Conservation (phyloP, 2,888 invertebrate species). For the Lasioglossum leucozonium region DNA sequence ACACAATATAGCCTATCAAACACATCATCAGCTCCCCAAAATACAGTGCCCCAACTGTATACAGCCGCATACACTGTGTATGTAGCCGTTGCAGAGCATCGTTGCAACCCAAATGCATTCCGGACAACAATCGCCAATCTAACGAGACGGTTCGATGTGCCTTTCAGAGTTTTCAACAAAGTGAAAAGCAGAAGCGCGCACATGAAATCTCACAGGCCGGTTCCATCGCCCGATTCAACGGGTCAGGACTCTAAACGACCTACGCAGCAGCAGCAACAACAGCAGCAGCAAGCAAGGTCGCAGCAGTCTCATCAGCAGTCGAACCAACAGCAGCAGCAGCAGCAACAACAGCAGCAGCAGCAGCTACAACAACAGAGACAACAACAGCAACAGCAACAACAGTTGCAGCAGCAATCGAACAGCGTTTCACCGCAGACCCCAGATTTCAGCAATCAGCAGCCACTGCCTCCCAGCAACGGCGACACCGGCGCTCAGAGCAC, state of each 20-base stretch:
- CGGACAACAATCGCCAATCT: not conserved
- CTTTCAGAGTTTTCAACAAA: conserved; percentile 97
- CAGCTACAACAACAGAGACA: conserved; percentile 69
- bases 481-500: conserved; percentile 76
- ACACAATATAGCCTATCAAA: not conserved
- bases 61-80: conserved; percentile 18
- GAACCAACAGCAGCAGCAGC: conserved; percentile 72
- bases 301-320: conserved; percentile 68
- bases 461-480: conserved; percentile 72
- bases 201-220: conserved; percentile 98
- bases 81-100: conserved; percentile 15
- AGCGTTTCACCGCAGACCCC: conserved; percentile 66
- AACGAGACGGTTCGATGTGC: conserved; percentile 67
- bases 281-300: conserved; percentile 65
- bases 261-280: conserved; percentile 65
- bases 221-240: conserved; percentile 90
- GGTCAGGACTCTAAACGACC: conserved; percentile 88
- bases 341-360: conserved; percentile 70
- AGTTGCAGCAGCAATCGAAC: conserved; percentile 68
- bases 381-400: conserved; percentile 67
- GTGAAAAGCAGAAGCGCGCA: conserved; percentile 99
- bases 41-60: not conserved
- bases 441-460: conserved; percentile 74
- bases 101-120: conserved; percentile 3
- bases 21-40: not conserved